Evolutionary conservation across 2,113 vertebrate genomes (phyloP), one percentile per base, ranked within the genome.

Genomic region (Cavia porcellus): DNA sequence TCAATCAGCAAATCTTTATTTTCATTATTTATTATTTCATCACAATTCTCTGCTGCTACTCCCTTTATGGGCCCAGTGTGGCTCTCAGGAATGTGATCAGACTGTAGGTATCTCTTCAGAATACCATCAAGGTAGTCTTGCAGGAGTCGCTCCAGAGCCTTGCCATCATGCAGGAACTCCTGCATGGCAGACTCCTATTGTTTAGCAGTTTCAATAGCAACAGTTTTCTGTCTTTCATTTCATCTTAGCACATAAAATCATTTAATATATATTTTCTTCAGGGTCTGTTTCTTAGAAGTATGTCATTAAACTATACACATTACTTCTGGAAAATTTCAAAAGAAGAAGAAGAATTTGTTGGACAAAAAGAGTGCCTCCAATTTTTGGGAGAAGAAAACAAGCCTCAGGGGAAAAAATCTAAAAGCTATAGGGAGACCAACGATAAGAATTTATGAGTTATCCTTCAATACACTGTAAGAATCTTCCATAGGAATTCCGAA

Each of bases 31-130:
- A 99, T 99, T 28, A 99, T 99, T 93, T 99, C 98, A 96, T 99
- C 99, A 74, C 99, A 99, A 98, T 99, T 99, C 97, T 99, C 99
- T 77, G 99, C 99, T 96, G 99, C 99, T 30, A 99, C 6, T 74
- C 99, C 99, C 99, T 99, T 99, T 38, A 99, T 99, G 0, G 99
- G 99, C 2, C 99, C 99, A 13, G 99, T 99, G 0, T 99, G 99
- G 98, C 93, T 99, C 87, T 99, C 99, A 77, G 99, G 99, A 62
- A 99, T 94, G 35, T 99, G 98, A 95, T 99, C 99, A 0, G 99
- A 99, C 93, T 99, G 99, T 59, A 99, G 98, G 93, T 99, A 99
- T 94, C 98, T 99, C 98, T 99, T 99, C 97, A 99, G 94, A 6
- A 98, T 99, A 64, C 99, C 99, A 94, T 99, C 99, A 2, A 99